These are phyloP conservation scores for Ditylenchus dipsaci DNA, from an alignment of 1,140 invertebrate genomes.

Conservation along the genomic window DNA sequence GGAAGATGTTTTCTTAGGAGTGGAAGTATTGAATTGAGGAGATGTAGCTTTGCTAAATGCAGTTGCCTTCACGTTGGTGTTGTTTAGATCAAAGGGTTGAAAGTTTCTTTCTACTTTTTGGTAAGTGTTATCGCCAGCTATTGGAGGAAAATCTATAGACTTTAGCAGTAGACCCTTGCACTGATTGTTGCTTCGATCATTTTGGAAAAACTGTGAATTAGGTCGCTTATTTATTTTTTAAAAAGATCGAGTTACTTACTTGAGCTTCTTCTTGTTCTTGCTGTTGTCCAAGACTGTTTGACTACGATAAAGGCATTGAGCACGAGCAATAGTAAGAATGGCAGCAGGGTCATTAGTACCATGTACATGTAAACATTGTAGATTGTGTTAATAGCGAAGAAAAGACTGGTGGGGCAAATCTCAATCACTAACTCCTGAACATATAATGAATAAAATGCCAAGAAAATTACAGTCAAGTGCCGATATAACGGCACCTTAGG, in stretches of 20 bases:
- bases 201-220: neutral
- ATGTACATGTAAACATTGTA: conserved; percentile 58
- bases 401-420: conserved; percentile 55
- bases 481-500: too few relatives aligned
- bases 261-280: neutral
- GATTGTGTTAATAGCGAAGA: conserved; percentile 53
- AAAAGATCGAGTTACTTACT: neutral
- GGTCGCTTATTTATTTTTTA: neutral
- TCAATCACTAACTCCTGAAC: conserved; percentile 55
- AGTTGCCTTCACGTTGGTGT: neutral
- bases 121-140: neutral
- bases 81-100: neutral
- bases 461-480: too few relatives aligned
- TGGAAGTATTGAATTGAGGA: neutral
- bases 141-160: neutral
- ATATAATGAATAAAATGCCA: conserved; percentile 17
- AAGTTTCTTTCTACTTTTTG: conserved; percentile 3
- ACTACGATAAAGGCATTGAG: conserved; percentile 52
- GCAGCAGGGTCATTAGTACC: conserved; percentile 55
- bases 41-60: neutral
- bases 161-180: neutral
- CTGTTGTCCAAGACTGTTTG: conserved; percentile 28
- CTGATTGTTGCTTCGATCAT: neutral
- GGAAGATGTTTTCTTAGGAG: neutral
- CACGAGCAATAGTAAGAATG: conserved; percentile 53